phyloP scores from a whole-genome alignment of 2,797 vertebrate species.

The Xenops minutus region DNA sequence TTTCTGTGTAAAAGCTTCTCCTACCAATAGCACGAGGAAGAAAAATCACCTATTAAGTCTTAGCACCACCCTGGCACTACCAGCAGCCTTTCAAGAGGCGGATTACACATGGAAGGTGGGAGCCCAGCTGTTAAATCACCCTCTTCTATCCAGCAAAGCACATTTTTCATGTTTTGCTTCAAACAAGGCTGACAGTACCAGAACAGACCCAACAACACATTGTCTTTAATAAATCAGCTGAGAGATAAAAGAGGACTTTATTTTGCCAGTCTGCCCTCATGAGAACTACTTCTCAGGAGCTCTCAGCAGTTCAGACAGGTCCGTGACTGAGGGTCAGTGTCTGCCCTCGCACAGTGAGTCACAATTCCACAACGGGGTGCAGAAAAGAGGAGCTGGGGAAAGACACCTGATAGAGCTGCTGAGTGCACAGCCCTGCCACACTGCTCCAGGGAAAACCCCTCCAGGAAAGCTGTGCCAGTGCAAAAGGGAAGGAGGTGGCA shows the following conservation, averaged over 20 bases:
- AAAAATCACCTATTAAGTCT: not conserved
- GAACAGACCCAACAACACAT: not conserved
- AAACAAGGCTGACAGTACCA: not conserved
- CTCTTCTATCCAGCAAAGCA: not conserved
- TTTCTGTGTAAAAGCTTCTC: not conserved
- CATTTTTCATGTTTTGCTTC: not conserved
- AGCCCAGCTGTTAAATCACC: not conserved
- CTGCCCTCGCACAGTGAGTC: not conserved
- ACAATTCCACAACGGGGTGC: not conserved
- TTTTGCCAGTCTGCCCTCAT: not conserved
- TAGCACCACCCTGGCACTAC: not conserved
- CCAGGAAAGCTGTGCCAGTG: not conserved
- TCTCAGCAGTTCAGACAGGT: not conserved
- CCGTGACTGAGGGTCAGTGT: not conserved
- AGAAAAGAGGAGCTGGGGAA: not conserved
- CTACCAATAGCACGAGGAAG: not conserved
- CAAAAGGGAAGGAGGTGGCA: not conserved
- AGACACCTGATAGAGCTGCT: not conserved
- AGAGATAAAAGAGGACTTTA: not conserved
- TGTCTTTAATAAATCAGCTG: not conserved
- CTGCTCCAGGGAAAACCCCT: not conserved
- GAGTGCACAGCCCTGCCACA: not conserved
- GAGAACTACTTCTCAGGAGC: not conserved
- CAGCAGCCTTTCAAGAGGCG: slow-evolving; percentile 12
- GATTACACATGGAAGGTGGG: not conserved